Conservation (phyloP, 2,113 vertebrate species). For the Corynorhinus townsendii region DNA sequence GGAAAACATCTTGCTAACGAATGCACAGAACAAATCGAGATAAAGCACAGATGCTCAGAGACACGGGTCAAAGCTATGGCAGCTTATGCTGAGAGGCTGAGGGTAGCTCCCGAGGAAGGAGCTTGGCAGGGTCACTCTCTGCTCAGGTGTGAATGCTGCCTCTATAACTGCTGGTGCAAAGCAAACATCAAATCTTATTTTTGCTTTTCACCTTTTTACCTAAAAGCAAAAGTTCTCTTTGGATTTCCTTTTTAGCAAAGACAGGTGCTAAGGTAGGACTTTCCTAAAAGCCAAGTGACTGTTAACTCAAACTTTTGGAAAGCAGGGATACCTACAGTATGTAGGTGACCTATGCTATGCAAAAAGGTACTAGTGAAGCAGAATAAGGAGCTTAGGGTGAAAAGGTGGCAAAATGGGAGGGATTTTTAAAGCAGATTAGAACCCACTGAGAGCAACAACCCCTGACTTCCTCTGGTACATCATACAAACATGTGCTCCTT, state of each 20-base stretch:
- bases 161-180: neutral
- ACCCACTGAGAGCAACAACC: neutral
- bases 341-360: neutral
- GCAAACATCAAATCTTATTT: neutral
- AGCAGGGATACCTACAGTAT: neutral
- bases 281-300: neutral
- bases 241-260: neutral
- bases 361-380: neutral
- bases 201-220: neutral
- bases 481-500: neutral
- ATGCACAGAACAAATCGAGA: neutral
- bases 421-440: neutral
- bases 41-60: neutral
- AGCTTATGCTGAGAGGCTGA: neutral
- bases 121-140: neutral
- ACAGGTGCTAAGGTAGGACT: neutral
- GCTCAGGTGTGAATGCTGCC: neutral
- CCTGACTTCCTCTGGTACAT: neutral
- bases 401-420: neutral
- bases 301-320: neutral
- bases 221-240: neutral
- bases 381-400: neutral
- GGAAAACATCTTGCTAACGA: neutral
- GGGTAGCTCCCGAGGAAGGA: neutral
- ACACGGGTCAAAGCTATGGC: neutral